These are phyloP conservation scores for Hypotaenidia okinawae DNA, from an alignment of 2,797 vertebrate species.

Conservation along the genomic window DNA sequence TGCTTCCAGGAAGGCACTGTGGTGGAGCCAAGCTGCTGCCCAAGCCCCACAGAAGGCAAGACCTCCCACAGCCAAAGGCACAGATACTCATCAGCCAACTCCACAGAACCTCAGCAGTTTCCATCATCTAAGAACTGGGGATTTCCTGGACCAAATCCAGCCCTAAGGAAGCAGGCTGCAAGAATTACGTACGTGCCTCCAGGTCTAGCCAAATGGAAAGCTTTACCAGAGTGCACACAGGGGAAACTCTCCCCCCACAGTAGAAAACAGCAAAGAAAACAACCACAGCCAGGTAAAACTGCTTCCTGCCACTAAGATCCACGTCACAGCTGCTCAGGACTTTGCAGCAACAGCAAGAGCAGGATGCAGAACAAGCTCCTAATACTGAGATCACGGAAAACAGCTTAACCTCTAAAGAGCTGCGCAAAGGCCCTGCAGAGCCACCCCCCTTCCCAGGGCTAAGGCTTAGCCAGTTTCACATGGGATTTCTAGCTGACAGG, in stretches of 20 bases:
- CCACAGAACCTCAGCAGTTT: background rate
- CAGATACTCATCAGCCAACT: background rate
- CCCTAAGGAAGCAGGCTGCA: background rate
- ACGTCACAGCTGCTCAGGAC: background rate
- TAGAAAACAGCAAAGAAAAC: background rate
- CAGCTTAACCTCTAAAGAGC: constrained; percentile 47
- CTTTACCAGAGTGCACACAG: background rate
- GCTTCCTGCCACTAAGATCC: background rate
- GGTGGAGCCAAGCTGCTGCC: background rate
- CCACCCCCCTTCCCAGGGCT: background rate
- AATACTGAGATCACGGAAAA: constrained; percentile 9
- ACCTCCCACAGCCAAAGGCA: background rate
- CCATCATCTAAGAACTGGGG: background rate
- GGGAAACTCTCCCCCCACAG: background rate
- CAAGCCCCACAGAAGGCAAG: background rate
- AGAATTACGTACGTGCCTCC: background rate
- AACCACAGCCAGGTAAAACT: background rate
- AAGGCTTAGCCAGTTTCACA: constrained; percentile 29
- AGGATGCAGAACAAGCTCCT: background rate
- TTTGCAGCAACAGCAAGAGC: constrained; percentile 1
- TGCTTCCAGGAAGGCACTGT: background rate
- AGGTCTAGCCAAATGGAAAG: background rate
- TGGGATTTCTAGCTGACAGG: constrained; percentile 11
- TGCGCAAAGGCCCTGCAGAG: background rate
- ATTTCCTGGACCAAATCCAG: background rate